Percentiles rank a stretch among this genome's conserved stretches.
phyloP scores from a whole-genome alignment of 2,113 vertebrate species.

The Pteronura brasiliensis region DNA sequence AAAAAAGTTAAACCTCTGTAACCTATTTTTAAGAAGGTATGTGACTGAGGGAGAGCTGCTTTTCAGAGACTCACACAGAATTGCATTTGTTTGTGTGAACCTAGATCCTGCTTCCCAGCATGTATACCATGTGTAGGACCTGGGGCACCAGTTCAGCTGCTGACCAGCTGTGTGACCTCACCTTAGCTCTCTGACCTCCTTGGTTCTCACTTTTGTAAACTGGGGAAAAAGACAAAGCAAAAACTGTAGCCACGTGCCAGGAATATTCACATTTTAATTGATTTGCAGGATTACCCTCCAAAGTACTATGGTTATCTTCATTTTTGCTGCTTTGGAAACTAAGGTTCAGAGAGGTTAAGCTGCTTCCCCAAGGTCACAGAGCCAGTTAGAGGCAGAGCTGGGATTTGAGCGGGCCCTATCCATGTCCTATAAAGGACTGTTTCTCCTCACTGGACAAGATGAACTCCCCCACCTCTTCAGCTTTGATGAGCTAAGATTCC shows the following conservation, averaged over 20 bases:
- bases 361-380: background rate
- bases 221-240: background rate
- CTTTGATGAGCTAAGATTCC: background rate
- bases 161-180: background rate
- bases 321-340: background rate
- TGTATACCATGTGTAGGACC: accelerated
- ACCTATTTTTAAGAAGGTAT: background rate
- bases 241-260: background rate
- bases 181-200: background rate
- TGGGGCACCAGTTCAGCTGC: background rate
- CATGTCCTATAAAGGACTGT: background rate
- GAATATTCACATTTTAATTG: background rate
- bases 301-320: background rate
- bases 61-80: background rate
- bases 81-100: background rate
- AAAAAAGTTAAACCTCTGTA: background rate
- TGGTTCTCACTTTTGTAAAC: background rate
- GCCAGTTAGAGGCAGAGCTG: background rate
- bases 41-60: background rate
- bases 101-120: background rate
- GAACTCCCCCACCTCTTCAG: background rate
- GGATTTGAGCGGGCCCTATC: background rate
- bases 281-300: background rate
- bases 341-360: background rate
- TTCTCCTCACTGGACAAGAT: background rate